Percentiles rank a stretch among this genome's conserved stretches.
Evolutionary conservation across 1,140 invertebrate species (phyloP).

Genomic region (Arion vulgaris): DNA sequence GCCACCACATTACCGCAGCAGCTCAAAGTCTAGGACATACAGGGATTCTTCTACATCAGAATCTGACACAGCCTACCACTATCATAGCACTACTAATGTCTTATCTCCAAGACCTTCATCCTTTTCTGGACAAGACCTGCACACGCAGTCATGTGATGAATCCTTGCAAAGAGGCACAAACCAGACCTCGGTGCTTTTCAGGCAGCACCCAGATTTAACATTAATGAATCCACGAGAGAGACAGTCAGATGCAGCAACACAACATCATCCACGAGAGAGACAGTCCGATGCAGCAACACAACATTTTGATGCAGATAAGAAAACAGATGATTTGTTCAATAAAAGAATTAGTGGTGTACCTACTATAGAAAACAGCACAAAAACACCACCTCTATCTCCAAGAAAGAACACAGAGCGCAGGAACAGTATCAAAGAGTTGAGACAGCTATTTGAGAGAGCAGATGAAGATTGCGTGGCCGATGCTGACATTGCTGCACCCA

Average conservation of each 20-base stretch:
- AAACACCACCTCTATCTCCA: conserved; percentile 7
- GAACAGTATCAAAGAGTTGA: conserved; percentile 67
- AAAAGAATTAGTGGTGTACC: neutral
- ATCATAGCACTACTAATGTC: conserved; percentile 3
- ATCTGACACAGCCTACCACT: conserved; percentile 46
- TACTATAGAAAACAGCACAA: conserved; percentile 10
- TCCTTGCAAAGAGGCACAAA: neutral
- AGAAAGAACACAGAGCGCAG: conserved; percentile 51
- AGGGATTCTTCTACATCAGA: conserved; percentile 67
- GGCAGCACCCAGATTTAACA: neutral
- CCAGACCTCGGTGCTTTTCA: neutral
- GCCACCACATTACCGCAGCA: conserved; percentile 56
- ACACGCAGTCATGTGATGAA: neutral
- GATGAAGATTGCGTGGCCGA: conserved; percentile 9
- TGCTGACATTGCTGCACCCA: neutral
- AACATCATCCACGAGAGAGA: neutral
- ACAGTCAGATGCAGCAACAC: neutral
- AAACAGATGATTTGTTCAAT: neutral
- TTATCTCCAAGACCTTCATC: neutral
- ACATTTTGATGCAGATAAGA: neutral
- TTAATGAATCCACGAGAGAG: neutral
- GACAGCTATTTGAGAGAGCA: conserved; percentile 55
- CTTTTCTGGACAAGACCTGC: neutral
- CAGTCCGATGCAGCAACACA: too few species aligned
- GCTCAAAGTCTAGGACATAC: conserved; percentile 52